phyloP scores from a whole-genome alignment of 2,888 invertebrate genomes.

The Melipona beecheii region DNA sequence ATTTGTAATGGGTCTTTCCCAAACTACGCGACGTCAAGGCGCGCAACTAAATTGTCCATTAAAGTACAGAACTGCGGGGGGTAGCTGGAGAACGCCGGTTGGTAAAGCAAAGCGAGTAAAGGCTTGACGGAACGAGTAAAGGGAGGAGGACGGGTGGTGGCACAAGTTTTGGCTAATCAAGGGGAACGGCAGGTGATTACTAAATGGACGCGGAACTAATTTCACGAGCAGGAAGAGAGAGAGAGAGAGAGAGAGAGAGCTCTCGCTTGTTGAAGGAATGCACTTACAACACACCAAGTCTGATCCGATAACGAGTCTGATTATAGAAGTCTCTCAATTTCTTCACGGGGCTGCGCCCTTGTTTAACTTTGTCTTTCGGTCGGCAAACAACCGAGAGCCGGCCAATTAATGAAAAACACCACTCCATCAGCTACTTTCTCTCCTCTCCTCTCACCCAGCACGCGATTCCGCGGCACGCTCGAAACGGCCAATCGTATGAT shows the following conservation, averaged over 20 bases:
- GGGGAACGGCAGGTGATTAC: conserved; percentile 71
- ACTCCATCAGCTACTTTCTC: conserved; percentile 27
- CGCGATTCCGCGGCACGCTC: conserved; percentile 19
- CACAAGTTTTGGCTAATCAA: conserved; percentile 70
- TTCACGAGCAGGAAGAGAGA: conserved; percentile 26
- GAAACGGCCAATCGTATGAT: conserved; percentile 58
- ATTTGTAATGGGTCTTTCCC: conserved; percentile 35
- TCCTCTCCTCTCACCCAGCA: background rate
- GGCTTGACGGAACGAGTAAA: conserved; percentile 23
- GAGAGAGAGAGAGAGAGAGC: background rate
- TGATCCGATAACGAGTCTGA: conserved; percentile 73
- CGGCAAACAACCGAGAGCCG: conserved; percentile 61
- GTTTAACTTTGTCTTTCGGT: conserved; percentile 71
- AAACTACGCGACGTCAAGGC: conserved; percentile 48
- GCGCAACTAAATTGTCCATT: conserved; percentile 69
- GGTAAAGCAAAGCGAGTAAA: conserved; percentile 43
- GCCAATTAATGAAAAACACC: conserved; percentile 73
- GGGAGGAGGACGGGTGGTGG: background rate
- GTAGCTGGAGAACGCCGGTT: conserved; percentile 20
- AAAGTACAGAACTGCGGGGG: conserved; percentile 44
- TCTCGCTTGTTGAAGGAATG: conserved; percentile 21
- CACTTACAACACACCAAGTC: conserved; percentile 38
- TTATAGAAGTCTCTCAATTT: conserved; percentile 67
- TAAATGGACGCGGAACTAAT: conserved; percentile 72
- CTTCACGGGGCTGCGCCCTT: conserved; percentile 59